Base-by-base conservation (phyloP, 2,797 vertebrate genomes). In the Chiroxiphia lanceolata region DNA sequence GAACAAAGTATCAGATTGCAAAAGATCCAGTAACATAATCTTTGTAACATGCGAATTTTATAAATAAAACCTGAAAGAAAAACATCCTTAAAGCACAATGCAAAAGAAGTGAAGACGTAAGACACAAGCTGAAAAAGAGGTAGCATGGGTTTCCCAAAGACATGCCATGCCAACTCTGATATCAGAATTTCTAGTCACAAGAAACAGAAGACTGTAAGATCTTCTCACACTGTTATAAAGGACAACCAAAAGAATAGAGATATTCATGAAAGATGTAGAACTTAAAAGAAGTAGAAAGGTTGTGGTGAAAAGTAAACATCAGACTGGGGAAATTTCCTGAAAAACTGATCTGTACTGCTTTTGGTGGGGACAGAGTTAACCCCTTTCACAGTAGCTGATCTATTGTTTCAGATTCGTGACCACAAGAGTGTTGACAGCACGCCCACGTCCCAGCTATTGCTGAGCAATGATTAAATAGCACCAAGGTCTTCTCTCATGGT, bases 361-460 rank as follows among this genome's bases (percentile, higher is more conserved):
- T 61, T 63, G 44, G 19, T 4, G 1, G 11, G 26, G 11, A 42
- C 3, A 86, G 33, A 61, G 31, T 44, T 60, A 47, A 44, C 29
- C 63, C 33, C 42, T n/a, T 51, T 56, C 79, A 59, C 40, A 51
- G 54, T 2, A 51, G 36, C 31, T 86, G 26, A 36, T 5, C 22
- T 27, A 27, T 11, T 21, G 15, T 29, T 64, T 77, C 48, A 67
- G 63, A n/a, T 53, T 7, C 40, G 34, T 27, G 16, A 63, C 8
- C 21, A 34, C 25, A 48, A 26, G 4, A 70, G 20, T 0, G 0
- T 3, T 23, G 51, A 51, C 2, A 50, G 53, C 40, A 68, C 14
- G 21, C 2, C 5, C 15, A 15, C 1, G 6, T 31, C 54, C 47
- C 59, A 83, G 31, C 14, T 63, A 34, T 3, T 12, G 48, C 57